phyloP scores from a whole-genome alignment of 2,113 vertebrate species.

The Lagenorhynchus albirostris region DNA sequence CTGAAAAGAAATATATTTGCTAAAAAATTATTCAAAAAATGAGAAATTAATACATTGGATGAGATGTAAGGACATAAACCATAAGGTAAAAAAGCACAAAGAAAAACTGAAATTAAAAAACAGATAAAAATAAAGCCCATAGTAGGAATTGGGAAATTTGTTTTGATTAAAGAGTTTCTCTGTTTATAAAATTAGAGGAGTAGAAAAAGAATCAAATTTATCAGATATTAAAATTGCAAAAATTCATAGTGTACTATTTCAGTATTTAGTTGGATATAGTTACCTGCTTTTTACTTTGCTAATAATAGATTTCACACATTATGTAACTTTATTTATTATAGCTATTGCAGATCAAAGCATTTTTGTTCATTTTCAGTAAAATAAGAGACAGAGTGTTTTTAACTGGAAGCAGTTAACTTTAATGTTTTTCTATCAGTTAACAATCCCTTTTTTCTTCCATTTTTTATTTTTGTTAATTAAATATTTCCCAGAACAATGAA shows the following conservation, averaged over 20 bases:
- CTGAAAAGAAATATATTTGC: background rate
- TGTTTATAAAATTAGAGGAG: background rate
- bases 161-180: background rate
- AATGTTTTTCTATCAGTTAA: background rate
- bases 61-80: background rate
- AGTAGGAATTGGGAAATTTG: background rate
- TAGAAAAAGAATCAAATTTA: background rate
- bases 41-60: background rate
- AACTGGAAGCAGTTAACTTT: background rate
- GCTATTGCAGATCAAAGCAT: background rate
- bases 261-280: background rate
- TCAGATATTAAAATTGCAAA: background rate
- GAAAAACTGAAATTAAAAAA: background rate
- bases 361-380: background rate
- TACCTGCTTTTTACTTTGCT: background rate
- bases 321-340: background rate
- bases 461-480: background rate
- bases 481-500: constrained; percentile 14
- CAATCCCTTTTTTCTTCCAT: background rate
- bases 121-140: background rate
- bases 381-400: background rate
- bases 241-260: background rate
- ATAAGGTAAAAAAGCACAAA: background rate
- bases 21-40: background rate
- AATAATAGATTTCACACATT: background rate